Base-by-base conservation (phyloP, 1,140 invertebrate species). In the Drosophila paulistorum region DNA sequence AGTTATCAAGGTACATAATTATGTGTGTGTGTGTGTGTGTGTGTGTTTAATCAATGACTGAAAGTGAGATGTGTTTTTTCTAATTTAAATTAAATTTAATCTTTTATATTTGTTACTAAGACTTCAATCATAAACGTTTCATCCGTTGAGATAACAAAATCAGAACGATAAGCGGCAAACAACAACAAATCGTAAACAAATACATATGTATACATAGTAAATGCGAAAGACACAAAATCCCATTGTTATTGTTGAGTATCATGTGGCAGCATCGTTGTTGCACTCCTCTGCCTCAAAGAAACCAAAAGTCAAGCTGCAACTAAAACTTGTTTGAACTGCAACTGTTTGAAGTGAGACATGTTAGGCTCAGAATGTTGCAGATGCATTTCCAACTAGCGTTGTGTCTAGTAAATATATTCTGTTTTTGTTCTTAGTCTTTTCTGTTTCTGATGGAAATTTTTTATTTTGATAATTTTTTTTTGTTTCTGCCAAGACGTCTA, bases 1-100 rank as follows among this genome's bases (percentile, higher is more conserved):
- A 61, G 85, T 37, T 94, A 90, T 72, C 79, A 93, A 93, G 93
- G 94, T 94, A 92, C 68, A 42, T 6, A 1, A 30, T 1, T 30
- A 3, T 30, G 30, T 30, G 30, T 7, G 30, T 30, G 30, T 30
- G 30, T 30, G 30, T 30, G 30, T 30, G 30, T 30, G 26, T 26
- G 26, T 26, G 13, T 41, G 20, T 20, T 37, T 74, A 75, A 75
- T 61, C 54, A 48, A 42, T 66, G 54, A 51, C 11, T 17, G 30
- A 59, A 55, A 65, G 45, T 82, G 33, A 59, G 57, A 59, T 59
- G 14, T 59, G 57, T 59, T 59, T 59, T 59, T 59, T 59, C 33
- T 59, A 37, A 59, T 59, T 39, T 59, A 37, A 59, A 33, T 67
- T 51, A 23, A 45, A 51, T 51, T 23, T 51, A 51, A 51, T 51